Evolutionary conservation across 2,797 vertebrate species (phyloP).

Genomic region (Acrossocheilus fasciatus): DNA sequence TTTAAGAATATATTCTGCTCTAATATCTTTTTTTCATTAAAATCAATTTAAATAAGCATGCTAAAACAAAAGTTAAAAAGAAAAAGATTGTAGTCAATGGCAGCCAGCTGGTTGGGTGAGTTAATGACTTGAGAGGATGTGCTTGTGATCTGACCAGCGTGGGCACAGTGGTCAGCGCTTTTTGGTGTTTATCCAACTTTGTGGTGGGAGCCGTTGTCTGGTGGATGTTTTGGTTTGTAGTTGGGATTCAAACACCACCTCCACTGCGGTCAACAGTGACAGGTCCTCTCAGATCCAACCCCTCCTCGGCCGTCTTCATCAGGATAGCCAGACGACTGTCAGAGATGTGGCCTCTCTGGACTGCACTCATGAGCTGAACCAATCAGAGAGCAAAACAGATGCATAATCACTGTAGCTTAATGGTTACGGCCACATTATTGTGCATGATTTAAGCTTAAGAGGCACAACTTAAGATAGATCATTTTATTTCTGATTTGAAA

Average conservation of each 20-base stretch:
- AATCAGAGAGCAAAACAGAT: slow-evolving; percentile 35
- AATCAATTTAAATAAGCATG: slow-evolving; percentile 46
- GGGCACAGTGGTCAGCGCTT: slow-evolving; percentile 3
- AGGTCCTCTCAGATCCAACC: slow-evolving; percentile 80
- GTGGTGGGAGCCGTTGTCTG: slow-evolving; percentile 6
- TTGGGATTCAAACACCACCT: slow-evolving; percentile 86
- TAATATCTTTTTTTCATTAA: slow-evolving; percentile 70
- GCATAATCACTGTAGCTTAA: not conserved
- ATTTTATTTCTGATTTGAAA: not conserved
- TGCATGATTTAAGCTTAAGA: not conserved
- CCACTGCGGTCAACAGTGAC: slow-evolving; percentile 94
- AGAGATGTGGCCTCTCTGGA: slow-evolving; percentile 93
- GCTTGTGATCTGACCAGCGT: slow-evolving; percentile 39
- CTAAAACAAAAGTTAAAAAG: not conserved
- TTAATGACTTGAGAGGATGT: slow-evolving; percentile 37
- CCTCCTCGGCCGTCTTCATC: slow-evolving; percentile 93
- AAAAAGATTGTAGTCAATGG: slow-evolving; percentile 17
- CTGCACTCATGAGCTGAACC: slow-evolving; percentile 93
- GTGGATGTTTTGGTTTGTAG: not conserved
- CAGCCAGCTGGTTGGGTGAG: slow-evolving; percentile 18
- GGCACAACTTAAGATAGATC: not conserved
- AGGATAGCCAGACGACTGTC: slow-evolving; percentile 93
- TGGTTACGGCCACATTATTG: not conserved
- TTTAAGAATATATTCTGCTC: slow-evolving; percentile 22
- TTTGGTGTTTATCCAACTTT: slow-evolving; percentile 24